Percentiles rank a stretch among this genome's conserved stretches.
Evolutionary conservation across 2,888 invertebrate genomes (phyloP).

Genomic region (Noctua fimbriata): DNA sequence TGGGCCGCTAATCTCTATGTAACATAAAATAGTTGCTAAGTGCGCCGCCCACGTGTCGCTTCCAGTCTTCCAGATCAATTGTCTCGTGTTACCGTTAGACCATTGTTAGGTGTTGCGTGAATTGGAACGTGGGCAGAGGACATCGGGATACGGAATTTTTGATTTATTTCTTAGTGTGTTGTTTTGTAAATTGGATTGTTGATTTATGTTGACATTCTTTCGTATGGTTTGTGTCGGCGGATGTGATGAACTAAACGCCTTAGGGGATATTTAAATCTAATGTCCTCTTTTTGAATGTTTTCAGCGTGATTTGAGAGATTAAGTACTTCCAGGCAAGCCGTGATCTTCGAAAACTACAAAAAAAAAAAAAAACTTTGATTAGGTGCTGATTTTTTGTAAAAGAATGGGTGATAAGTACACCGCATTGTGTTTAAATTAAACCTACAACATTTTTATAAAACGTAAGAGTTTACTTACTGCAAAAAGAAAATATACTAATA

Average conservation of each 20-base stretch:
- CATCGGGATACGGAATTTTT: conserved; percentile 33
- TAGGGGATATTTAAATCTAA: background rate
- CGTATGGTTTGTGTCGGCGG: background rate
- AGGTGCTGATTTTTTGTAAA: background rate
- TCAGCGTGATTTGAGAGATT: background rate
- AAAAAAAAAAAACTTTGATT: background rate
- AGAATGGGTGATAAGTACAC: background rate
- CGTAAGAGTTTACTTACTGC: background rate
- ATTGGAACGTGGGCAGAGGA: conserved; percentile 48
- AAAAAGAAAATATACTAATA: background rate
- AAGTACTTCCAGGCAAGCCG: background rate
- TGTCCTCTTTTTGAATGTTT: background rate
- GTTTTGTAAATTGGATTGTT: conserved; percentile 27
- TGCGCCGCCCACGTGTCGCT: conserved; percentile 56
- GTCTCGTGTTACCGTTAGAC: conserved; percentile 62
- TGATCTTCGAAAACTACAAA: background rate
- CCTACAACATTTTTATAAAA: background rate
- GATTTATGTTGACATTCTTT: conserved; percentile 23
- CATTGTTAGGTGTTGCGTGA: conserved; percentile 54
- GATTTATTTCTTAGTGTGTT: conserved; percentile 50
- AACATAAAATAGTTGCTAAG: conserved; percentile 55
- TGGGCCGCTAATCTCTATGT: conserved; percentile 50
- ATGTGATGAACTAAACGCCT: background rate
- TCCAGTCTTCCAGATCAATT: conserved; percentile 63
- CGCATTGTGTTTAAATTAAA: background rate